Percentiles rank a stretch among this genome's conserved stretches.
phyloP scores from a whole-genome alignment of 2,797 vertebrate species.

The Moxostoma hubbsi region DNA sequence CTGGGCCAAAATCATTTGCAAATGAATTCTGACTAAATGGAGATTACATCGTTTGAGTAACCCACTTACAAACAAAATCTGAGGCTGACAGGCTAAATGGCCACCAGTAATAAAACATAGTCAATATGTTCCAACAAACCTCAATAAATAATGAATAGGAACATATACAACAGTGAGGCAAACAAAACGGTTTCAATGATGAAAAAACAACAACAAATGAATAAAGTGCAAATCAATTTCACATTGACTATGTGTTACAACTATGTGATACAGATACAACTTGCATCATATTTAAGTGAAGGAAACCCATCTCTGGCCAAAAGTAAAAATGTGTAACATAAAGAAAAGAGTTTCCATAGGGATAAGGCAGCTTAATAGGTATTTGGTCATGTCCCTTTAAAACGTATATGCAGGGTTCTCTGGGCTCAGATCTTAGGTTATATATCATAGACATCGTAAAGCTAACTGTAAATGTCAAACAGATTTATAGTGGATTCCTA shows the following conservation, averaged over 20 bases:
- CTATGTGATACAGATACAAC: neutral
- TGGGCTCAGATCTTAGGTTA: constrained; percentile 8
- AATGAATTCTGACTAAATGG: neutral
- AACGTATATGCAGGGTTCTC: constrained; percentile 45
- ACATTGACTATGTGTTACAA: constrained; percentile 7
- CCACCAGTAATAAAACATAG: neutral
- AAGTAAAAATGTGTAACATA: constrained; percentile 50
- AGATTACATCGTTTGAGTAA: neutral
- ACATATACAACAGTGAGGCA: neutral
- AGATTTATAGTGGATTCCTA: constrained; percentile 70
- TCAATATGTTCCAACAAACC: constrained; percentile 19
- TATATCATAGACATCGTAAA: neutral
- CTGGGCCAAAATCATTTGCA: neutral
- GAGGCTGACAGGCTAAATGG: neutral
- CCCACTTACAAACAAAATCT: constrained; percentile 2
- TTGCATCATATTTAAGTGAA: neutral
- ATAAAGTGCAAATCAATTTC: constrained; percentile 39
- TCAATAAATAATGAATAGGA: constrained; percentile 44
- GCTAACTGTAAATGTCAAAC: neutral
- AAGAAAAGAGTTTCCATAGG: constrained; percentile 58
- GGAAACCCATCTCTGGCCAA: constrained; percentile 25
- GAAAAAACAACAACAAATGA: constrained; percentile 16
- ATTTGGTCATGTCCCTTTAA: constrained; percentile 65
- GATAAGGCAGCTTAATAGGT: constrained; percentile 81
- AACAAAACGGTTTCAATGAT: neutral